Evolutionary conservation across 2,888 invertebrate species (phyloP), one percentile per base, ranked within the genome.

Genomic region (Odontocerum albicorne): DNA sequence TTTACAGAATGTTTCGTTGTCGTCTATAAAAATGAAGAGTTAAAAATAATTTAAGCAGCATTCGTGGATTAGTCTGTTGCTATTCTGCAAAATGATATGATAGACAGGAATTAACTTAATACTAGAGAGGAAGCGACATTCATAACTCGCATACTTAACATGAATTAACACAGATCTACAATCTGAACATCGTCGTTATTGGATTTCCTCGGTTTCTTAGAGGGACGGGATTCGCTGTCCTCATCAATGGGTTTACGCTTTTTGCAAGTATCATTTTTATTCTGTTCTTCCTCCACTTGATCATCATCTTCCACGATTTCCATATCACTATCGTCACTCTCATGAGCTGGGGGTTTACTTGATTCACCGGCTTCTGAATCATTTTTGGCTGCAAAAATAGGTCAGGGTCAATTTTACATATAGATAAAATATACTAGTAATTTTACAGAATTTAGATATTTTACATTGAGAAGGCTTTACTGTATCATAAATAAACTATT

Each of bases 251-350:
- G 44, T 21, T 57, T 59, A 7, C 56, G 47, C 35, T 61, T 61
- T 42, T 59, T 51, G 16, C 27, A 21, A 4, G 49, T 13, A 12
- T 35, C 21, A 10, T 21, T 36, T 3, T 4, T 13, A 2, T n/a
- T 39, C 6, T 19, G 1, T 12, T 32, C 27, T 12, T 54, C 51
- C 4, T 17, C 43, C 31, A 8, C 35, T 17, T 21, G 19, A 3
- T 58, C 61, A 49, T 58, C 55, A 16, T 61, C 55, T 19, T 57
- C 59, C 10, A 77, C 67, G 4, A 79, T 77, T 62, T 78, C 77
- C 73, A 77, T 73, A 54, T 78, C 78, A 62, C 75, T 76, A 59
- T 77, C 77, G 44, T 73, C 74, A 45, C 55, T 57, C 31, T 57
- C 53, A 7, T 46, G 39, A 21, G 27, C 38, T 7, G 43, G 13